Conservation (phyloP, 1,140 invertebrate genomes). For the Stegodyphus dumicola region DNA sequence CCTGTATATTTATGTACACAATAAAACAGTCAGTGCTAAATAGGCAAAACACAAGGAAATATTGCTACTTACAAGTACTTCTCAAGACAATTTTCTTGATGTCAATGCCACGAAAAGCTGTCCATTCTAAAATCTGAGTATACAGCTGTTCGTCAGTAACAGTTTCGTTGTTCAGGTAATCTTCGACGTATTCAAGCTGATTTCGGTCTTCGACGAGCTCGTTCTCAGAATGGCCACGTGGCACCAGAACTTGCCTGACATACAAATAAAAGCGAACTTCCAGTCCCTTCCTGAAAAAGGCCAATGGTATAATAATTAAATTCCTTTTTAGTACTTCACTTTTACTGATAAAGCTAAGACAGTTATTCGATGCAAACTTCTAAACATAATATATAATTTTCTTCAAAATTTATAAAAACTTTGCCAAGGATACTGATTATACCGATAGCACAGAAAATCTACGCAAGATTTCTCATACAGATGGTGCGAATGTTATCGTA, state of each 20-base stretch:
- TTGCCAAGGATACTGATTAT: no score
- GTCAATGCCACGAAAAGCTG: neutral
- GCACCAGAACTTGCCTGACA: neutral
- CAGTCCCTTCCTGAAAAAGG: slow-evolving; percentile 2
- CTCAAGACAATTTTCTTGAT: neutral
- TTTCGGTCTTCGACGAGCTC: slow-evolving; percentile 3
- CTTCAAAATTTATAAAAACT: no score
- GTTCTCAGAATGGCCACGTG: neutral
- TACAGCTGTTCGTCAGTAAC: neutral
- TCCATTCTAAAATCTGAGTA: slow-evolving; percentile 8
- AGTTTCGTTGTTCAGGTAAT: slow-evolving; percentile 12
- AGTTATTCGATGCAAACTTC: no score
- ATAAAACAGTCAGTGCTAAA: no score
- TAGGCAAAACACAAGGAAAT: neutral
- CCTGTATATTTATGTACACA: no score
- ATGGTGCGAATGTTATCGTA: no score
- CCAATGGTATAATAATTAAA: neutral
- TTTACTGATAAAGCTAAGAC: no score
- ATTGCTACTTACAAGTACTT: slow-evolving; percentile 8
- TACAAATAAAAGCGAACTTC: slow-evolving; percentile 17
- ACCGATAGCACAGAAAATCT: no score
- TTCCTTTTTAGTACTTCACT: no score
- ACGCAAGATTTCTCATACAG: no score
- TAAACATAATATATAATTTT: no score
- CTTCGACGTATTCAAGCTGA: neutral